Base-by-base conservation (phyloP, 2,113 vertebrate genomes). In the Leptobrachium leishanense region DNA sequence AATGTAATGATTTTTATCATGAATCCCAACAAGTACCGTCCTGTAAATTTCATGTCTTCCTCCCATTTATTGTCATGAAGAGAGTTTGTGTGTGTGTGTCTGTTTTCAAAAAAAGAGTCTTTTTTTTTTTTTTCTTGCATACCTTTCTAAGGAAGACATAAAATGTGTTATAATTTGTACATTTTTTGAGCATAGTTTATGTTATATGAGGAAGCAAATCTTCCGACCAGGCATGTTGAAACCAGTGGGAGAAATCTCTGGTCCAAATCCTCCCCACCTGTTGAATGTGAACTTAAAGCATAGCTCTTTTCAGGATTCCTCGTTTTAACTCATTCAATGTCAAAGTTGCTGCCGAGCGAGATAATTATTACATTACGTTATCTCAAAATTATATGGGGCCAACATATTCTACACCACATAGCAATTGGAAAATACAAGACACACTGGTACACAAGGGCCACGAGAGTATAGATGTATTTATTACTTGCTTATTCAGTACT, bases 241-340 rank as follows among this genome's bases (percentile, higher is more conserved):
- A 81, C 78, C 70, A 50, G 78, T 67, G 65, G 65, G 50, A 80
- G 78, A 66, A 80, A 80, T 55, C 63, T 74, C 71, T 80, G 78
- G 63, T 54, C 78, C 67, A 67, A 81, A 81, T 74, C 78, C 71
- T 74, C 72, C 78, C 72, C 78, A 81, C 78, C 78, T 81, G 78
- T 53, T 81, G 78, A 81, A 81, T 74, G 71, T 74, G 78, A 74
- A 81, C 50, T 59, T 79, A 79, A 79, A 79, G 72, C 71, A 79
- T 74, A 55, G 63, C 77, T 68, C 70, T 68, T 50, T 69, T 50
- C 55, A 59, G 67, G 72, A 81, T 81, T 81, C 78, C 78, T 46
- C 65, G 68, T 20, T 41, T 81, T 81, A 81, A 81, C 78, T 81
- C 78, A 72, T 79, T 78, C 69, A 12, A 43, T 42, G 39, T 59